Base-by-base conservation (phyloP, 1,140 invertebrate genomes). In the Solenopsis invicta region DNA sequence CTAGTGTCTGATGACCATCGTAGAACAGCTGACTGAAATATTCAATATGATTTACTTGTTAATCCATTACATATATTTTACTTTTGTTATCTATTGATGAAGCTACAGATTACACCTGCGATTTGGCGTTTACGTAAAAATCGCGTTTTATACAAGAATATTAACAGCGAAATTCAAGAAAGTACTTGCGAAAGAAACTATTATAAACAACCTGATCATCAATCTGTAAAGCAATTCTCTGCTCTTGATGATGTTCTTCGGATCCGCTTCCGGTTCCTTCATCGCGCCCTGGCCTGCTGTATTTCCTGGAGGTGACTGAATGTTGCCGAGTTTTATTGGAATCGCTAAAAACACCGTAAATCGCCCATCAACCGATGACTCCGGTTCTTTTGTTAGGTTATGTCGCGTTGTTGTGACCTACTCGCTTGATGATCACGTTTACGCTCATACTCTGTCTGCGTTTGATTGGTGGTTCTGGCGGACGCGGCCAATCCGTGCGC, bases 1-100 rank as follows among this genome's bases (percentile, higher is more conserved):
- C 99, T 48, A 99, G 95, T 37, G 97, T 97, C 94, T 99, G 98
- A 95, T 99, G 97, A 8, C 99, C 99, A 97, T 99, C 99, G 91
- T 98, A 98, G 93, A 97, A 98, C 16, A 99, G 94, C 94, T 99
- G 98, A 92, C 99, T 99, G 94, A 95, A 96, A 94, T 90, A 75
- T 85, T 94, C 45, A 56, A 62, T 8, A 45, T n/a, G 10, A 34
- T 24, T 61, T 61, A 74, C 13, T 50, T 64, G 41, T 64, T 13
- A 13, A 71, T n/a, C 21, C 3, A 66, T 24, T 24, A 2, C 21
- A 56, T 5, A 10, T 13, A 3, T 34, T 0, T 6, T 8, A 24
- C 2, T 41, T 50, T 80, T 41, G 13, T 13, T 61, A 21, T 45
- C 18, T 12, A 37, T 18, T 16, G 21, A 34, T 1, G 1, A 84